A percentile compares a stretch with the other conserved stretches of the same genome.
phyloP scores from a whole-genome alignment of 2,888 invertebrate species.

The Zaprionus bogoriensis region DNA sequence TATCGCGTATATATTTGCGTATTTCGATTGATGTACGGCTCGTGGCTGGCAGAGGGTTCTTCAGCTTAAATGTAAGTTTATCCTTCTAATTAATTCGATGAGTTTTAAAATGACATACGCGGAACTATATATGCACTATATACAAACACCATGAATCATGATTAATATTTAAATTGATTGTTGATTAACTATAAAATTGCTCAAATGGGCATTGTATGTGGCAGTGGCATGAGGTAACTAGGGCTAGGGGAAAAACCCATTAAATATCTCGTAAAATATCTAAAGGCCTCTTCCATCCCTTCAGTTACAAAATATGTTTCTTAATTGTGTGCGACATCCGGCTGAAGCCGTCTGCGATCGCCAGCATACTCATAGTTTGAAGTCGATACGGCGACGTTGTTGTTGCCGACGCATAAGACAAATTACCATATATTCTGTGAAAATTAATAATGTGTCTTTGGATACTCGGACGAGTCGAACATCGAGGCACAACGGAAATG shows the following conservation, averaged over 20 bases:
- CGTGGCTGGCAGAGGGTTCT: constrained; percentile 12
- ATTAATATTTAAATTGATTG: not conserved
- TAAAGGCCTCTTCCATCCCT: no score
- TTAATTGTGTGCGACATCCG: not conserved
- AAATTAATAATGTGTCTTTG: constrained; percentile 43
- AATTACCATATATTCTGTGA: constrained; percentile 52
- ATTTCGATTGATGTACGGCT: constrained; percentile 28
- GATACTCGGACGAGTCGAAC: constrained; percentile 15
- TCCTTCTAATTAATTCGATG: constrained; percentile 44
- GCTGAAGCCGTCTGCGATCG: not conserved
- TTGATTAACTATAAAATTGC: not conserved
- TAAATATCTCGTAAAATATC: not conserved
- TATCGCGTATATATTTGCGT: no score
- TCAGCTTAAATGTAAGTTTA: constrained; percentile 27
- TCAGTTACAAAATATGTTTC: not conserved
- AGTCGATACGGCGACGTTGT: not conserved
- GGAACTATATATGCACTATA: no score
- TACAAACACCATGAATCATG: not conserved
- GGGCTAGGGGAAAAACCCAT: not conserved
- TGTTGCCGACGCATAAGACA: constrained; percentile 44
- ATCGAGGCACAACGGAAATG: constrained; percentile 56
- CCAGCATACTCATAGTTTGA: constrained; percentile 1
- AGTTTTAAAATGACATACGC: constrained; percentile 7
- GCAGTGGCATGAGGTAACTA: not conserved
- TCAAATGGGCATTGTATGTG: not conserved